Conservation (phyloP, 2,888 invertebrate species). For the Zaprionus obscuricornis region DNA sequence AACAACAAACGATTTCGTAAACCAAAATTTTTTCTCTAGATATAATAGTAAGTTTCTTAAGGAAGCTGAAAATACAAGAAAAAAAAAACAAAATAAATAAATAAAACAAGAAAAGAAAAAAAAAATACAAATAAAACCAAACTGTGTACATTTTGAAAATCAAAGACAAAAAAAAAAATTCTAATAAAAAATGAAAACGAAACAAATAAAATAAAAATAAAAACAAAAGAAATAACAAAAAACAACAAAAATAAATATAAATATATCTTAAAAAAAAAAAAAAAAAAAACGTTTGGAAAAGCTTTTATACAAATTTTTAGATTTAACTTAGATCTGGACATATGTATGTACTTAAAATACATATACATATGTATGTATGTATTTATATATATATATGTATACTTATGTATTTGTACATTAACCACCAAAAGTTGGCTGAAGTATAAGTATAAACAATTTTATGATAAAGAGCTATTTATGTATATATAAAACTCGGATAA, state of each 20-base stretch:
- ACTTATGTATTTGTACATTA: conserved; percentile 26
- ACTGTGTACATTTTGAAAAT: conserved; percentile 65
- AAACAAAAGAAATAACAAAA: conserved; percentile 4
- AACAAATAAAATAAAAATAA: conserved; percentile 11
- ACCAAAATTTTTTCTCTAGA: conserved; percentile 69
- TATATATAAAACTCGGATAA: conserved; percentile 37
- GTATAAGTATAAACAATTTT: conserved; percentile 25
- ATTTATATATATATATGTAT: conserved; percentile 16
- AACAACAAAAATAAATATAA: conserved; percentile 1
- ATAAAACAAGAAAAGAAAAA: conserved; percentile 4
- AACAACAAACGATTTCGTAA: conserved; percentile 54
- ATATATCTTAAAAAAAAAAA: conserved; percentile 28
- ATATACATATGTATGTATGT: conserved; percentile 5
- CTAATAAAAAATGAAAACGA: conserved; percentile 50
- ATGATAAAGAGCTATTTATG: conserved; percentile 39
- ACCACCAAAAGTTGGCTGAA: conserved; percentile 47
- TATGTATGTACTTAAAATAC: not conserved
- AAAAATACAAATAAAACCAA: conserved; percentile 58
- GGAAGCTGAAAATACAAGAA: conserved; percentile 57
- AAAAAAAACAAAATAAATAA: conserved; percentile 16
- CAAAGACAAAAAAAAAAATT: conserved; percentile 67
- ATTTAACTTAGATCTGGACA: conserved; percentile 14
- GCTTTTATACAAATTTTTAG: conserved; percentile 47
- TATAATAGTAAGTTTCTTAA: conserved; percentile 55
- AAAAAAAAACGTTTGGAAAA: too few species aligned